Conservation (phyloP, 2,113 vertebrate genomes). For the Chaetodon trifascialis region DNA sequence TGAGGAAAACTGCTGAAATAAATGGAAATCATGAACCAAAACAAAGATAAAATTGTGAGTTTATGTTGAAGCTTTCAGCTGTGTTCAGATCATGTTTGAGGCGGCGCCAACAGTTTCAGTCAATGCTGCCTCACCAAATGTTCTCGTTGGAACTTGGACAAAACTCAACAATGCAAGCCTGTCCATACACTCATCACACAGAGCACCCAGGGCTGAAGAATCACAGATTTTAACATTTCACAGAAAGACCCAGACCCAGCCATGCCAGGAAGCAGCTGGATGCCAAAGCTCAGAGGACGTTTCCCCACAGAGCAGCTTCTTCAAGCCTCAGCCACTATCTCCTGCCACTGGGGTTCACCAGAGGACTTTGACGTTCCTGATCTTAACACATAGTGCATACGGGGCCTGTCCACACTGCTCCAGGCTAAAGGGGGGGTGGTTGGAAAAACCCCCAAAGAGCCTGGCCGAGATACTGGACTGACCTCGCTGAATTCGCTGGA, state of each 20-base stretch:
- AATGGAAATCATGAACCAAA: not conserved
- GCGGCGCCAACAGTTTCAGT: constrained; percentile 20
- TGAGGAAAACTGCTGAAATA: no score
- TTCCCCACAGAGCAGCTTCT: constrained; percentile 9
- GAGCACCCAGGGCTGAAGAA: constrained; percentile 3
- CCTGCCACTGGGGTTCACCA: constrained; percentile 19
- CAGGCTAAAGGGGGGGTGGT: not conserved
- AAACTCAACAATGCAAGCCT: constrained; percentile 9
- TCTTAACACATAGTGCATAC: constrained; percentile 27
- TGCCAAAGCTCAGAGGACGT: not conserved
- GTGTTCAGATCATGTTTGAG: not conserved
- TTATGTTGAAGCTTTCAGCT: not conserved
- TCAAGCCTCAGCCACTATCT: constrained; percentile 1
- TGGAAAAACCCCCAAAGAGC: constrained; percentile 14
- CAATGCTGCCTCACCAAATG: constrained; percentile 14
- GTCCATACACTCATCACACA: not conserved
- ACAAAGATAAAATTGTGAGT: not conserved
- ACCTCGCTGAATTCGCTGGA: constrained; percentile 25
- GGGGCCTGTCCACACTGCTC: constrained; percentile 22
- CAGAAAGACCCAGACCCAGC: not conserved
- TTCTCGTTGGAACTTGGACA: constrained; percentile 4
- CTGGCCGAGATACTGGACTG: not conserved
- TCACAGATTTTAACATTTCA: constrained; percentile 5
- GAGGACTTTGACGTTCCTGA: constrained; percentile 41
- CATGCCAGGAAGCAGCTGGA: not conserved